Evolutionary conservation across 2,113 vertebrate genomes (phyloP), one percentile per base, ranked within the genome.

Genomic region (Hippocampus comes): DNA sequence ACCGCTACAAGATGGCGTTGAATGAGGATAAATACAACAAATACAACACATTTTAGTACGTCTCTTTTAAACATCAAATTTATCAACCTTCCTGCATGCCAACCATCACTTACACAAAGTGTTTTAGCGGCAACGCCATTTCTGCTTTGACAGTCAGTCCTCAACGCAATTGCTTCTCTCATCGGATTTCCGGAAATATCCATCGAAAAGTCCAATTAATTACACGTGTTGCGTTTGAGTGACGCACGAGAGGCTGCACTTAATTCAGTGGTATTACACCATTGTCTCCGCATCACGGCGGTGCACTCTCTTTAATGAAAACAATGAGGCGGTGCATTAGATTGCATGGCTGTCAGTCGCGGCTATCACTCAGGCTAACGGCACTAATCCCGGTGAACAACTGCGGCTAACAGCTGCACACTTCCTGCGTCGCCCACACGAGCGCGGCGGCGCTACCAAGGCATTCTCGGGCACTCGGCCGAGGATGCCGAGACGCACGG

Each of bases 261-360:
- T 72, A 78, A 67, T n/a, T 46, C 41, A 66, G 23, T 27, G 41
- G 72, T 65, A 8, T 25, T 57, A 67, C 61, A 20, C 63, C 59
- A 34, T 81, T 71, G 60, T 78, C 75, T 57, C 61, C 8, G 78
- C 82, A 83, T 88, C 84, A 77, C 77, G 81, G 81, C 74, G 49
- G 67, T 48, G 53, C 87, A 89, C 88, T 90, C 87, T 89, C 83
- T 86, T 84, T 88, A 89, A 91, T 89, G 84, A 91, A 88, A 84
- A 87, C 84, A 89, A 90, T 81, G 84, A 86, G 80, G 71, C 86
- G 83, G 78, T 78, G 70, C 83, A 85, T 82, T 82, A 81, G 77
- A 86, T 86, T 86, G 82, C 63, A 76, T 68, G 83, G 74, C 81
- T 69, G 84, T 80, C 86, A 79, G 64, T 82, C 41, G 63, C 48